Base-by-base conservation (phyloP, 2,888 invertebrate species). In the Pyrocoelia pectoralis region DNA sequence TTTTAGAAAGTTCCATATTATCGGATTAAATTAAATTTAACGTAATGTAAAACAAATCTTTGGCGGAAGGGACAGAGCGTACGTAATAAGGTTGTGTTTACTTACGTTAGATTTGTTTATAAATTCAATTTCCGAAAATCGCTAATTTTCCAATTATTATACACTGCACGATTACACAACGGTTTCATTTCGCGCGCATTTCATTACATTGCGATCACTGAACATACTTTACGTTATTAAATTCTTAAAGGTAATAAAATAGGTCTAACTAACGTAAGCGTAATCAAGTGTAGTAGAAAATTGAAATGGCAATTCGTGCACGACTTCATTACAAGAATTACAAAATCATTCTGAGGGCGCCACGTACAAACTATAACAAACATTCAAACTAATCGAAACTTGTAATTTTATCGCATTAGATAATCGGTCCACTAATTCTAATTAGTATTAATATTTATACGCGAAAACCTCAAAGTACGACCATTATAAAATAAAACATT, bases 271-370 rank as follows among this genome's bases (percentile, higher is more conserved):
- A 46, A 28, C 49, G 49, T 24, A 24, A 28, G 24, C 50, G 50
- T 40, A 29, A 50, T 49, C 28, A 50, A 41, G 41, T 40, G 50
- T 28, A 38, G 48, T 24, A 59, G 28, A 53, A 59, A 59, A 61
- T 51, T 51, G 61, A 56, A 63, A 63, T 57, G 57, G 57, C 56
- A 63, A 63, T 53, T 53, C 62, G 62, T 63, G 62, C 33, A 17
- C 54, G 50, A 29, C 15, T 38, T 54, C 28, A 49, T 49, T 60
- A 38, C 33, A 41, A 51, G 19, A 28, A 54, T 61, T 64, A 57
- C 58, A 64, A 64, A 64, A 58, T 51, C 12, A 50, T 55, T 54
- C 29, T 19, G 58, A 59, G 50, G 53, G 56, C 54, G 60, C 60
- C 55, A 55, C 60, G 50, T 60, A 10, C 46, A 33, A 24, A 43